Evolutionary conservation across 2,113 vertebrate species (phyloP), one percentile per base, ranked within the genome.

Genomic region (Tringa solitaria): DNA sequence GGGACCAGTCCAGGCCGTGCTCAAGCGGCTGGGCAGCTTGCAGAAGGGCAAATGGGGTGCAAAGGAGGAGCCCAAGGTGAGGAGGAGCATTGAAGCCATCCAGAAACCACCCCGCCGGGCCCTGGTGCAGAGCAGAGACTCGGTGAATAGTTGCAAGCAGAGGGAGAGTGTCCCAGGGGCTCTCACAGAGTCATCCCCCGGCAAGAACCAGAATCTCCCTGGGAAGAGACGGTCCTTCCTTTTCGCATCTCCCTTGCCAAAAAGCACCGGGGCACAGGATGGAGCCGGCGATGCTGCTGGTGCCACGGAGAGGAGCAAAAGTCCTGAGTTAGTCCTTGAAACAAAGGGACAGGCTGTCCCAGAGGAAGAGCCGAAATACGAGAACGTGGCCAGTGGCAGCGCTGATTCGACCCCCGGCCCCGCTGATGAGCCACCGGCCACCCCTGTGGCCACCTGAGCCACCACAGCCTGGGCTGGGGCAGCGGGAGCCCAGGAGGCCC

Each of bases 21-120:
- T 99, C 37, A 98, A 98, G 63, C 97, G 98, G 32, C 97, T 99
- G 24, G 98, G 99, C 81, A 99, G 99, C 94, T 97, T 99, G 67
- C 99, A 99, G 97, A 98, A 93, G 96, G 98, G 98, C 80, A 98
- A 92, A 61, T 97, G 98, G 35, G 83, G 95, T 17, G 33, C 67
- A 4, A 94, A 80, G 72, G 91, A 97, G 65, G 97, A 97, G 64
- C 59, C 97, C 74, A 98, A 95, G 89, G 60, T 89, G 45, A 98
- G 97, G 50, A 77, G 78, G 10, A 98, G 97, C 28, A 32, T 78
- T 1, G 98, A 98, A 50, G 97, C 87, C 37, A 97, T 99, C 35
- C 97, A 97, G 74, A 99, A 99, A 95, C 99, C 99, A 1, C 98
- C 98, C 4, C 98, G 98, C 53, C 96, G 98, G 94, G 98, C 98